phyloP scores from a whole-genome alignment of 2,888 invertebrate species.

The Romanomermis culicivorax region DNA sequence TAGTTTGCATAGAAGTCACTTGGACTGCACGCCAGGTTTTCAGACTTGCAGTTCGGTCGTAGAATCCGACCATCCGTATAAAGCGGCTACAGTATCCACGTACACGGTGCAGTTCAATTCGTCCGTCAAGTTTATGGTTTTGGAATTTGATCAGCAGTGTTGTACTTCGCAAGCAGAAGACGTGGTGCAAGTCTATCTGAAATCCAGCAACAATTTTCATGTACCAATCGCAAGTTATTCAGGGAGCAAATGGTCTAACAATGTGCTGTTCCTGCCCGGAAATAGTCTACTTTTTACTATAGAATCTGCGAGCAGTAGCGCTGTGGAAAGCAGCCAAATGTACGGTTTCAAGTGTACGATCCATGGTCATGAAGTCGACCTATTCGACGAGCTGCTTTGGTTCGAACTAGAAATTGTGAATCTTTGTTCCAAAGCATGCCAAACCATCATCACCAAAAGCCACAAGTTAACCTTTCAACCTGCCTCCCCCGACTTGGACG shows the following conservation, averaged over 20 bases:
- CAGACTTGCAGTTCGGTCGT: conserved; percentile 12
- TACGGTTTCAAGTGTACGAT: conserved; percentile 66
- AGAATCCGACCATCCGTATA: conserved; percentile 91
- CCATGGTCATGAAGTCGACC: conserved; percentile 42
- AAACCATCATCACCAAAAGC: conserved; percentile 56
- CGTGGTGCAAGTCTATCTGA: conserved; percentile 38
- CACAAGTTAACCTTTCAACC: conserved; percentile 32
- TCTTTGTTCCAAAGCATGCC: conserved; percentile 71
- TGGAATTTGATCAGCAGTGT: conserved; percentile 78
- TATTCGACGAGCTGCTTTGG: conserved; percentile 39
- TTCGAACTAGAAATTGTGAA: conserved; percentile 73
- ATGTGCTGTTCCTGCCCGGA: conserved; percentile 26
- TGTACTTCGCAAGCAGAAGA: conserved; percentile 83
- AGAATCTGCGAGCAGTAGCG: conserved; percentile 79
- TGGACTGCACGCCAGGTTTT: neutral
- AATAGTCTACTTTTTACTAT: conserved; percentile 81
- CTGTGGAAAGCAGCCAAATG: conserved; percentile 58
- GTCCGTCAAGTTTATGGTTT: conserved; percentile 65
- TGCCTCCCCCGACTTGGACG: neutral
- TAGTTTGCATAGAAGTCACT: conserved; percentile 9
- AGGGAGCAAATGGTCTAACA: conserved; percentile 61
- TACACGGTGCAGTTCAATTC: conserved; percentile 55
- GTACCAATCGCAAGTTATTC: conserved; percentile 24
- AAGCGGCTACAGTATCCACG: conserved; percentile 37
- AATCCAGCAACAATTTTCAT: neutral